Base-by-base conservation (phyloP, 92 coral and sea anemone genomes). In the Palythoa grandis region DNA sequence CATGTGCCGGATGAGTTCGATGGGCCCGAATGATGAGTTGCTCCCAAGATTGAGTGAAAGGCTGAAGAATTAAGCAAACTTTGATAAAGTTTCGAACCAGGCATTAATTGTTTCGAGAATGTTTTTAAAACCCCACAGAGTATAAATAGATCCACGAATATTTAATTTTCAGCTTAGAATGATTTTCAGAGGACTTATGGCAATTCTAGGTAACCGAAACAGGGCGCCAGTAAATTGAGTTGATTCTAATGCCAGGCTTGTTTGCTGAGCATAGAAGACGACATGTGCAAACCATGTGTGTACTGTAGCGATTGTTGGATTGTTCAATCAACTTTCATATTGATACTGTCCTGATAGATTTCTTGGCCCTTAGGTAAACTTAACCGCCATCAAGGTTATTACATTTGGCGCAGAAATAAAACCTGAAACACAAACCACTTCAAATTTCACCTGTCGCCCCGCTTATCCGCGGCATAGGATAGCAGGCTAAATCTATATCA, bases 211-310 rank as follows among this genome's bases (percentile, higher is more conserved):
- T 22, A 80, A 66, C 74, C 50, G 50, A 66, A 43, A 80, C 48
- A 13, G 58, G 22, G 58, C 74, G 22, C 15, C n/a, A 65, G 85
- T 80, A 80, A 63, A 80, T 80, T 80, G 85, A 80, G 85, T 80
- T 80, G 85, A 80, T 66, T 66, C 43, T 53, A 80, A 80, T 66
- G 23, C 85, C 16, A 38, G 73, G 74, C 74, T 65, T 80, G 85
- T 80, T 80, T 80, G 48, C 74, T 60, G 85, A 80, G 74, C 85
- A 47, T 66, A 65, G 74, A 66, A 66, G 74, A 43, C 74, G 74
- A 66, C 85, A 80, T 80, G 85, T 80, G 85, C 65, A 80, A 66
- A 66, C 61, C 85, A 80, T 80, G 85, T 80, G 85, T 80, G 85
- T 66, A 80, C 85, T 40, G 85, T 66, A 52, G 74, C 85, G 74